Evolutionary conservation across 2,113 vertebrate genomes (phyloP), one percentile per base, ranked within the genome.

Genomic region (Myotis yumanensis): DNA sequence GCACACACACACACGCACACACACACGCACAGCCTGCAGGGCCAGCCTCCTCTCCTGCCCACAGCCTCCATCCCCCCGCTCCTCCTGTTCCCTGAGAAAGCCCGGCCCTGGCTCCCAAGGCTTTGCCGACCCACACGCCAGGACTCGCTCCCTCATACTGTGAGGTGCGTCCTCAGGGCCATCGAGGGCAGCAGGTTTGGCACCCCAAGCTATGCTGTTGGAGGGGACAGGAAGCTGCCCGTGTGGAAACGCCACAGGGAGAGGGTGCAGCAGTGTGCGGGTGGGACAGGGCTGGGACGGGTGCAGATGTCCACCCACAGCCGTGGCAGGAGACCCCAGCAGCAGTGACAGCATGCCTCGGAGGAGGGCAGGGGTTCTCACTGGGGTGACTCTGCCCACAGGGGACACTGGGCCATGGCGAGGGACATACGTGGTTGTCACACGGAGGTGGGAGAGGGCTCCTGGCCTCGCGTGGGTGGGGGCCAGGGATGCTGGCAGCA

Each of bases 121-220:
- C 18, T 23, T 17, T 3, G 7, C 64, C 5, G 2, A 16, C 18
- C 30, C 7, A 11, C 3, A 5, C 20, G 28, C 72, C 54, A 7
- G 3, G 43, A 17, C 23, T 5, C 0, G 3, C 18, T 28, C 20
- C 11, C 20, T 43, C 52, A 6, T 1, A 22, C 32, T 28, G 16
- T 4, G 0, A 1, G 4, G 2, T 6, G 8, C 4, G 0, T 51
- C 35, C 35, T 28, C 11, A 2, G 71, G 20, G 72, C 40, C 6
- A 0, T 5, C 3, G 10, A 9, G 35, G 32, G 48, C 79, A 59
- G 37, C 25, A 15, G 46, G 22, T 66, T 46, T 48, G 54, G 52
- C 54, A 35, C 35, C 35, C 76, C 40, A 7, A 35, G 64, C 32
- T 0, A 6, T 37, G 64, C 37, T 11, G 14, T 20, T 7, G 16